A percentile compares a stretch with the other conserved stretches of the same genome.
These are phyloP conservation scores for Zingel zingel DNA, from an alignment of 2,113 vertebrate genomes.

Conservation along the genomic window DNA sequence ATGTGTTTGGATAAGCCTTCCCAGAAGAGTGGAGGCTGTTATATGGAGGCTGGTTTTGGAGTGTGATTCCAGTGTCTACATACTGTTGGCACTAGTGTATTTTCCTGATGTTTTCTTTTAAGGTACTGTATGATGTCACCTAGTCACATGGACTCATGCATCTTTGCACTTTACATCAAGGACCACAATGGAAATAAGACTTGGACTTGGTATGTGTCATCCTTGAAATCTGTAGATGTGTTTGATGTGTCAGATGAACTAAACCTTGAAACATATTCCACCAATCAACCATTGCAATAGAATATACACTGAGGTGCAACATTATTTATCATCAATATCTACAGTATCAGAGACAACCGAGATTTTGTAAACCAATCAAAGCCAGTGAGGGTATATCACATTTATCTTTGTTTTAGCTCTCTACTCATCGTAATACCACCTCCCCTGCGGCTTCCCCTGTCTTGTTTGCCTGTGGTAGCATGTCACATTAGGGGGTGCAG, in stretches of 20 bases:
- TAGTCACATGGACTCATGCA: neutral
- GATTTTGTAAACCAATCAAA: constrained; percentile 21
- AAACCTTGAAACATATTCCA: neutral
- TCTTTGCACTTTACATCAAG: neutral
- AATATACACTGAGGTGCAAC: neutral
- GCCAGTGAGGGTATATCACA: constrained; percentile 1
- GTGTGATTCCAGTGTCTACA: neutral
- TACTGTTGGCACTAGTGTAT: neutral
- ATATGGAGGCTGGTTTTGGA: neutral
- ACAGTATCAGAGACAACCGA: neutral
- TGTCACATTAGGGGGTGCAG: constrained; percentile 57
- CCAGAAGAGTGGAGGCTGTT: neutral
- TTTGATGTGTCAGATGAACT: too few species aligned
- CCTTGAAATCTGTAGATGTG: neutral
- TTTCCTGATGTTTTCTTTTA: too few species aligned
- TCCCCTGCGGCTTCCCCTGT: constrained; percentile 24
- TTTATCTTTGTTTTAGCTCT: constrained; percentile 38
- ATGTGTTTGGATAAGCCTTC: neutral
- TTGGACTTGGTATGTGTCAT: neutral
- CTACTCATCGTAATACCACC: constrained; percentile 3
- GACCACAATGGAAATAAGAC: neutral
- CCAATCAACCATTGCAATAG: neutral
- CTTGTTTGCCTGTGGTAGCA: constrained; percentile 55
- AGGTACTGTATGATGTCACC: neutral
- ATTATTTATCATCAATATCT: neutral